Evolutionary conservation across 2,888 invertebrate genomes (phyloP).

Genomic region (Imbricaverruca yamaguchii): DNA sequence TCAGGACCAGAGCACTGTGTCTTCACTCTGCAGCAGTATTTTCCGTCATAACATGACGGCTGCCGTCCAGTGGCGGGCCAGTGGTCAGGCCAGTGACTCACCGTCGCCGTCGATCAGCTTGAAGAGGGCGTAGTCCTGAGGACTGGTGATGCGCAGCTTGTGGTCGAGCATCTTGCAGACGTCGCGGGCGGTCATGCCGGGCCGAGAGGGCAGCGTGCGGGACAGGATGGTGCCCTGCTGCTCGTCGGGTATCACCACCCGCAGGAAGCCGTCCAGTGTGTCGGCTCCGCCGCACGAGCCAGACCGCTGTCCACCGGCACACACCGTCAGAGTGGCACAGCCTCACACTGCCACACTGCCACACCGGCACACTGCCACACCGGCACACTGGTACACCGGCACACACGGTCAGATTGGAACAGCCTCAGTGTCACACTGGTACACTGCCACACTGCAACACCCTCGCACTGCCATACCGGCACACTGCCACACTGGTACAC

Average conservation of each 20-base stretch:
- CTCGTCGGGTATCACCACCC: constrained; percentile 90
- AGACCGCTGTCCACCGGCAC: not conserved
- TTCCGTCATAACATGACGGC: too few species aligned
- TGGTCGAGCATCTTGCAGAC: constrained; percentile 91
- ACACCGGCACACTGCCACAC: too few species aligned
- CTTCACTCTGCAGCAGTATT: too few species aligned
- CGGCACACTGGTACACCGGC: not conserved
- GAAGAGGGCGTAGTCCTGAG: constrained; percentile 90
- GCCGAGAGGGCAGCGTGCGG: constrained; percentile 84
- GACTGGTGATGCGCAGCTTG: constrained; percentile 89
- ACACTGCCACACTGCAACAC: too few species aligned
- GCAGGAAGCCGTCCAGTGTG: constrained; percentile 57
- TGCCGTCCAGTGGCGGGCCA: too few species aligned
- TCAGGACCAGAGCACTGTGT: too few species aligned
- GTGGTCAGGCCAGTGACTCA: constrained; percentile 40
- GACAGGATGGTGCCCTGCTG: constrained; percentile 83
- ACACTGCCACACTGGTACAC: too few species aligned
- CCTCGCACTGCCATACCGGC: too few species aligned
- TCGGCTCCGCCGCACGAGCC: not conserved
- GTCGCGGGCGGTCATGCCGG: constrained; percentile 86
- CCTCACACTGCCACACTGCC: too few species aligned
- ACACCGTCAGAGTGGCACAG: too few species aligned
- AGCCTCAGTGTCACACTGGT: too few species aligned
- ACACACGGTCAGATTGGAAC: not conserved
- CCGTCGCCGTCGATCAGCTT: constrained; percentile 84